Conservation (phyloP, 2,888 invertebrate genomes). For the Anarsia innoxiella region DNA sequence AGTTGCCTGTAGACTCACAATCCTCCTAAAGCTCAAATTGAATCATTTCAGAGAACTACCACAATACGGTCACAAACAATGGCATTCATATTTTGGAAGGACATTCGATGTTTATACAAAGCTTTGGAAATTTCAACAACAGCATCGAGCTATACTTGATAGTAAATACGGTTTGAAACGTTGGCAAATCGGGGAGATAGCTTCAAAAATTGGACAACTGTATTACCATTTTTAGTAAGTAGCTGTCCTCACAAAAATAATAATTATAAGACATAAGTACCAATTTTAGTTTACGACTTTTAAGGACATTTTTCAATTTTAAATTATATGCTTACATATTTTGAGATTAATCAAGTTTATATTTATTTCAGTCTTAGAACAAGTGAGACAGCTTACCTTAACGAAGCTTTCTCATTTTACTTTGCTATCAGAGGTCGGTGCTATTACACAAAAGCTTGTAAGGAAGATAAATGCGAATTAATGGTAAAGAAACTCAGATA, state of each 20-base stretch:
- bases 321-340: no score
- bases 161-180: conserved; percentile 95
- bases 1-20: no score
- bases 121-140: conserved; percentile 98
- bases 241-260: no score
- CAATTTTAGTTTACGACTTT: no score
- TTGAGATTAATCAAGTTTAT: not conserved
- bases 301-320: no score
- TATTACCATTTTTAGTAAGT: conserved; percentile 99
- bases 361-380: conserved; percentile 86
- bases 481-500: conserved; percentile 98
- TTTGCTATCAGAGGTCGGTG: conserved; percentile 94
- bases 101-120: conserved; percentile 98
- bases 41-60: conserved; percentile 95
- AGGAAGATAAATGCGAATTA: conserved; percentile 94
- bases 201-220: conserved; percentile 98
- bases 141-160: conserved; percentile 93
- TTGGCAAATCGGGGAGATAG: conserved; percentile 99
- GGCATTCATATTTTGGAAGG: conserved; percentile 97
- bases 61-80: conserved; percentile 97
- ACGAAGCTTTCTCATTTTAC: conserved; percentile 97
- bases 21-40: no score
- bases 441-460: conserved; percentile 94
- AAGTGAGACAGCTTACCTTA: conserved; percentile 96
- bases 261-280: no score